These are phyloP conservation scores for Polia nebulosa DNA, from an alignment of 2,888 invertebrate genomes.

Conservation along the genomic window DNA sequence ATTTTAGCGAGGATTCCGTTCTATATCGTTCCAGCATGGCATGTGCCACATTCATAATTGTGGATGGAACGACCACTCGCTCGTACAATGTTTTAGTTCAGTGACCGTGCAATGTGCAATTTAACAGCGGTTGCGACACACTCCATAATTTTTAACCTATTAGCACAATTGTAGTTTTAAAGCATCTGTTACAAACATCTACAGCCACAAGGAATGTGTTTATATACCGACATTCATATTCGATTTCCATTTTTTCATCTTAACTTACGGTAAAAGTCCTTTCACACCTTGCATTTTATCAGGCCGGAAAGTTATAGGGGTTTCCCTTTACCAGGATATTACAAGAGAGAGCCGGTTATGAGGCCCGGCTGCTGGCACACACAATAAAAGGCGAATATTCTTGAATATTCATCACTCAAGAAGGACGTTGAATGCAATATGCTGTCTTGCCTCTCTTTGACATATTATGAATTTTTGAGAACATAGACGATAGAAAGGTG, in stretches of 20 bases:
- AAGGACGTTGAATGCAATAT: slow-evolving; percentile 56
- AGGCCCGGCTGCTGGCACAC: slow-evolving; percentile 51
- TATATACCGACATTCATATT: neutral
- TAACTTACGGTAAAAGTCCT: slow-evolving; percentile 13
- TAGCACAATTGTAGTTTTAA: slow-evolving; percentile 47
- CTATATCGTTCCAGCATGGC: slow-evolving; percentile 68
- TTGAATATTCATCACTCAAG: slow-evolving; percentile 62
- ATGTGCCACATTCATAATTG: slow-evolving; percentile 77
- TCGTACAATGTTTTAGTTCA: slow-evolving; percentile 80
- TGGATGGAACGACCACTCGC: slow-evolving; percentile 61
- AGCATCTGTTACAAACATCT: slow-evolving; percentile 39
- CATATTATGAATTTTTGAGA: slow-evolving; percentile 45
- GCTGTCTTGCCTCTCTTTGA: slow-evolving; percentile 46
- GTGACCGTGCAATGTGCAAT: slow-evolving; percentile 81
- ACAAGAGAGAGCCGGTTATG: slow-evolving; percentile 51
- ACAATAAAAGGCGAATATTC: slow-evolving; percentile 61
- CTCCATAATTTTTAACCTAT: slow-evolving; percentile 68
- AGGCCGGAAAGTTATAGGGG: slow-evolving; percentile 34
- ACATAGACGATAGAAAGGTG: slow-evolving; percentile 29
- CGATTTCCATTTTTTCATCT: neutral
- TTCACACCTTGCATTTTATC: slow-evolving; percentile 38
- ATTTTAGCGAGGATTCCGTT: slow-evolving; percentile 75
- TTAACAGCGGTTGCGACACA: slow-evolving; percentile 71
- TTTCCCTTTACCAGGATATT: slow-evolving; percentile 51
- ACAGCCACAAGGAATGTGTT: slow-evolving; percentile 16